phyloP scores from a whole-genome alignment of 1,140 invertebrate genomes.

The Zaprionus ghesquierei region DNA sequence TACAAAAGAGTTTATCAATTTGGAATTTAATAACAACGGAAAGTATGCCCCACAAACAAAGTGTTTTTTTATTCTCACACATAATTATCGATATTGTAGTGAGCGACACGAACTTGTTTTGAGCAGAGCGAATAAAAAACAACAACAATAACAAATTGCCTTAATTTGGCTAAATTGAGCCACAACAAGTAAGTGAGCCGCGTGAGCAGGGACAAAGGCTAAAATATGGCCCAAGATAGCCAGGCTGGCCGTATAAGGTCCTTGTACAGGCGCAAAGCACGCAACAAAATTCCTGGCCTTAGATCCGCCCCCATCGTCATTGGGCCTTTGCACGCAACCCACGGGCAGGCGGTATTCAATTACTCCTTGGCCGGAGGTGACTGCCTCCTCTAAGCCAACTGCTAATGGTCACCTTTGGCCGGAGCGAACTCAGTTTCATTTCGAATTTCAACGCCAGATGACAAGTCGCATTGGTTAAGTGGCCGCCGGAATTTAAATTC shows the following conservation, averaged over 20 bases:
- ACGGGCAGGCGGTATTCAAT: slow-evolving; percentile 68
- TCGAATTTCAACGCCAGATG: slow-evolving; percentile 43
- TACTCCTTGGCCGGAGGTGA: slow-evolving; percentile 51
- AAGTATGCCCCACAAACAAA: not conserved
- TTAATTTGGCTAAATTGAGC: slow-evolving; percentile 61
- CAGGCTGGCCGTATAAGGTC: not conserved
- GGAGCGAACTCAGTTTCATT: slow-evolving; percentile 51
- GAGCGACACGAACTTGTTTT: slow-evolving; percentile 3
- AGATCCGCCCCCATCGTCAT: slow-evolving; percentile 43
- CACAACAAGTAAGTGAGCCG: slow-evolving; percentile 1
- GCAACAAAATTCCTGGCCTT: slow-evolving; percentile 40
- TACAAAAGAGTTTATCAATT: not conserved
- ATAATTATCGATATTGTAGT: slow-evolving; percentile 37
- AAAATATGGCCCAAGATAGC: not conserved
- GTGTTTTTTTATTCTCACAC: slow-evolving; percentile 25
- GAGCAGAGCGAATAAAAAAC: slow-evolving; percentile 19
- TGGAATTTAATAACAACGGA: not conserved
- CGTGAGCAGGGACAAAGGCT: no score
- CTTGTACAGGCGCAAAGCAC: slow-evolving; percentile 51
- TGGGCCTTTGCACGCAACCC: slow-evolving; percentile 58
- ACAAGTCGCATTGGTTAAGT: slow-evolving; percentile 35
- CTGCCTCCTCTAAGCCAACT: slow-evolving; percentile 46
- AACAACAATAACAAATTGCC: slow-evolving; percentile 56
- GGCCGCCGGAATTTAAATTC: slow-evolving; percentile 8
- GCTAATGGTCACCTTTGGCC: slow-evolving; percentile 69